These are phyloP conservation scores for Orussus abietinus DNA, from an alignment of 1,140 invertebrate species.

Conservation along the genomic window DNA sequence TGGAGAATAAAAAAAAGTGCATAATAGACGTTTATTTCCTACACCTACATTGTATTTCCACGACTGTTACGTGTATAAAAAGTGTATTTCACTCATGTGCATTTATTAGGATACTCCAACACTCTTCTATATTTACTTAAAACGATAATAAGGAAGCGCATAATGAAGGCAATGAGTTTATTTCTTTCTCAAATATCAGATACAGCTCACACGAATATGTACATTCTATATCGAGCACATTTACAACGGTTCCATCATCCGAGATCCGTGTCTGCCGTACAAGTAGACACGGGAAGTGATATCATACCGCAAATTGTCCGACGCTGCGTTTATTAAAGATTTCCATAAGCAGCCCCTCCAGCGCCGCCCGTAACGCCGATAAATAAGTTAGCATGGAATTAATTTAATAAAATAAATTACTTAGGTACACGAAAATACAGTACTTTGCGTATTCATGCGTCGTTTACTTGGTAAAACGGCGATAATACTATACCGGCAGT, in stretches of 20 bases:
- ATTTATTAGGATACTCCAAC: no score
- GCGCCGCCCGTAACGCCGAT: conserved; percentile 6
- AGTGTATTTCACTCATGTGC: no score
- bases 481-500: conserved; percentile 36
- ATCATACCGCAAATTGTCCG: conserved; percentile 6
- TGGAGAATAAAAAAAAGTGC: no score
- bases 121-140: no score
- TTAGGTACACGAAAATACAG: conserved; percentile 35
- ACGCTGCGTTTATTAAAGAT: conserved; percentile 9
- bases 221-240: conserved; percentile 42
- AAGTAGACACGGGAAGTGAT: conserved; percentile 15
- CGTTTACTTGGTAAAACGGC: conserved; percentile 37
- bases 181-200: conserved; percentile 24
- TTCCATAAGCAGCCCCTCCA: conserved; percentile 2
- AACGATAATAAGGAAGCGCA: no score
- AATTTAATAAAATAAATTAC: conserved; percentile 45
- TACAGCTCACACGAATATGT: conserved; percentile 46
- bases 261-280: conserved; percentile 4
- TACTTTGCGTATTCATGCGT: conserved; percentile 31
- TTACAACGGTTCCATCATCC: conserved; percentile 29
- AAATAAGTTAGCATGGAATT: conserved; percentile 35
- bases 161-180: conserved; percentile 31
- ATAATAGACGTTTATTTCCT: no score
- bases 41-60: no score
- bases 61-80: no score